Evolutionary conservation across 2,113 vertebrate genomes (phyloP).

Genomic region (Phalacrocorax brasilianus): DNA sequence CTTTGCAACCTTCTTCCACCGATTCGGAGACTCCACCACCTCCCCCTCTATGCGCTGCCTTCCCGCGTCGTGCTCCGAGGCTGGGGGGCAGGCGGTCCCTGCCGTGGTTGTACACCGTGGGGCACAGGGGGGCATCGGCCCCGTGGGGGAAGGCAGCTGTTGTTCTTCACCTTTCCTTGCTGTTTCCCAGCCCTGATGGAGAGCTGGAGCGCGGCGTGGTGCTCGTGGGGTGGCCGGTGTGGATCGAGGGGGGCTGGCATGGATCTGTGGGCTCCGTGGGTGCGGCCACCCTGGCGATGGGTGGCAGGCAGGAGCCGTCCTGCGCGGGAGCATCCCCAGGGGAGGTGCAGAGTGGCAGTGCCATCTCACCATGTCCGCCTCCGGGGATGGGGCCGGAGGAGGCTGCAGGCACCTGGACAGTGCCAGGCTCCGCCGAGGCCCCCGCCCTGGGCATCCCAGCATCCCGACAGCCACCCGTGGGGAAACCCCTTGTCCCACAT

Average conservation of each 20-base stretch:
- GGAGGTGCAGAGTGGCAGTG: background rate
- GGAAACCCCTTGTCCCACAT: background rate
- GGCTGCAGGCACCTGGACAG: background rate
- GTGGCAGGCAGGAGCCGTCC: background rate
- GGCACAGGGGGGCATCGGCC: background rate
- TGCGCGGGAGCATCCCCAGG: rapidly evolving
- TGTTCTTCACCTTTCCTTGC: rapidly evolving
- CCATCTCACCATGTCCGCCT: background rate
- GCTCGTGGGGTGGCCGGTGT: background rate
- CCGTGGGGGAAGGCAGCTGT: background rate
- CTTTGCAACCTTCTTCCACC: background rate
- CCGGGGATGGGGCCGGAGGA: rapidly evolving
- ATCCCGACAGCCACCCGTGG: rapidly evolving
- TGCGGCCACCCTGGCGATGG: rapidly evolving
- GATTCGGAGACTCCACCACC: rapidly evolving
- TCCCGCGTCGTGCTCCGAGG: background rate
- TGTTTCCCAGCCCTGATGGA: background rate
- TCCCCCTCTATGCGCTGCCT: background rate
- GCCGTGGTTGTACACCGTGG: rapidly evolving
- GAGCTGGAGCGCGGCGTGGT: rapidly evolving
- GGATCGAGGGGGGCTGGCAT: background rate
- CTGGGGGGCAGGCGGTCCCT: background rate
- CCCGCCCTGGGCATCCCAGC: background rate
- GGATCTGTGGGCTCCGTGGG: background rate
- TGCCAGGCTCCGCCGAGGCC: background rate